These are phyloP conservation scores for Euwallacea similis DNA, from an alignment of 1,140 invertebrate species.

Conservation along the genomic window DNA sequence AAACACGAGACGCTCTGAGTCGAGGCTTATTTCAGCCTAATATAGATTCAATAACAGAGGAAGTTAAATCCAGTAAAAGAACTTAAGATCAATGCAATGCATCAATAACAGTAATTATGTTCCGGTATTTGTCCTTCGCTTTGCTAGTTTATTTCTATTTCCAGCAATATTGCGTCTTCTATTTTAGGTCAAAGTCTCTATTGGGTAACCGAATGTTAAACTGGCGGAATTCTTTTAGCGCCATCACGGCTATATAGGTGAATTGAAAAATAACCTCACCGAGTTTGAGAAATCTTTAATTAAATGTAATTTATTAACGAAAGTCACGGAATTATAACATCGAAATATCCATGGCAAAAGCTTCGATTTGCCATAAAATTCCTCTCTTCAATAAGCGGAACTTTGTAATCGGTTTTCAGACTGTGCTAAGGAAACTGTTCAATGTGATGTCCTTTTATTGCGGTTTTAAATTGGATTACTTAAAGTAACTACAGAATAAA, in stretches of 20 bases:
- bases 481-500: slow-evolving; percentile 22
- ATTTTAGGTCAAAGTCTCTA: slow-evolving; percentile 34
- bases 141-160: slow-evolving; percentile 24
- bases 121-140: slow-evolving; percentile 30
- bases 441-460: not conserved
- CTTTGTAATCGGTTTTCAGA: too few species aligned
- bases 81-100: slow-evolving; percentile 15
- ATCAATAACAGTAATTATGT: slow-evolving; percentile 29
- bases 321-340: slow-evolving; percentile 7
- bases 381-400: too few species aligned
- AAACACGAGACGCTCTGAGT: not conserved
- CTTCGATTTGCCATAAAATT: too few species aligned
- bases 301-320: slow-evolving; percentile 4
- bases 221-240: slow-evolving; percentile 24
- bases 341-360: not conserved
- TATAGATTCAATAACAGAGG: slow-evolving; percentile 10
- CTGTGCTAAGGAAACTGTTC: too few species aligned
- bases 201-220: slow-evolving; percentile 25
- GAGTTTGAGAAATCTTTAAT: slow-evolving; percentile 23
- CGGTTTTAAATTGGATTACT: slow-evolving; percentile 19
- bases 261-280: slow-evolving; percentile 3
- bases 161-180: slow-evolving; percentile 24
- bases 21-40: too few species aligned
- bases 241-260: slow-evolving; percentile 20
- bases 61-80: slow-evolving; percentile 27